Evolutionary conservation across 2,797 vertebrate species (phyloP), one percentile per base, ranked within the genome.

Genomic region (Xyrichtys novacula): DNA sequence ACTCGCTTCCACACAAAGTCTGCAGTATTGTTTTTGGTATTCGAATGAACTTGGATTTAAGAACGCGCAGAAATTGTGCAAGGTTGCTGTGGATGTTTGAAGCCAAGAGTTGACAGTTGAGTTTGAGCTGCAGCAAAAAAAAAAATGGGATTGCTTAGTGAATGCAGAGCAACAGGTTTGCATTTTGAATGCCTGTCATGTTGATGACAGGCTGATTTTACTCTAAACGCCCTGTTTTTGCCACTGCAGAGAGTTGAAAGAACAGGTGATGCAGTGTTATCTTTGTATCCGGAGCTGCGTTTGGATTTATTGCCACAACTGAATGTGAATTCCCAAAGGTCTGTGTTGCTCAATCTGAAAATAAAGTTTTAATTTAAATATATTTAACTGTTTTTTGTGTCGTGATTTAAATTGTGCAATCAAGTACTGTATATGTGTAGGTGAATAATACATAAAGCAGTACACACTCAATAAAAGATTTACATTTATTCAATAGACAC

Each of bases 311-410:
- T 58, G 6, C 32, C 4, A 17, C 25, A 46, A n/a, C 2, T 69
- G 22, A 58, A 60, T 46, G 32, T 58, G 14, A 63, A 38, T 8
- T 63, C 31, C 49, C 32, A 38, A 70, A 54, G 38, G 34, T 59
- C 63, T 22, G 32, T 71, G 29, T 55, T 72, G 46, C 20, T 36
- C 55, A 63, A 58, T 80, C 80, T 81, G 80, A 55, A 50, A 89
- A 81, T 89, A 86, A 89, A 90, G 53, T 47, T 55, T n/a, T 63
- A 70, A 82, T 82, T 76, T 74, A 56, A 76, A 73, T 28, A 44
- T 4, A 25, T 0, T 25, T 7, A 47, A 19, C 43, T 65, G 8
- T 1, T 54, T 0, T 54, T 59, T 60, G 3, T 69, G 44, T 40
- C n/a, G 2, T 17, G 8, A 38, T 60, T 48, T 44, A 1, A 6